Evolutionary conservation across 2,888 invertebrate species (phyloP).

Genomic region (Ormyrus labotus): DNA sequence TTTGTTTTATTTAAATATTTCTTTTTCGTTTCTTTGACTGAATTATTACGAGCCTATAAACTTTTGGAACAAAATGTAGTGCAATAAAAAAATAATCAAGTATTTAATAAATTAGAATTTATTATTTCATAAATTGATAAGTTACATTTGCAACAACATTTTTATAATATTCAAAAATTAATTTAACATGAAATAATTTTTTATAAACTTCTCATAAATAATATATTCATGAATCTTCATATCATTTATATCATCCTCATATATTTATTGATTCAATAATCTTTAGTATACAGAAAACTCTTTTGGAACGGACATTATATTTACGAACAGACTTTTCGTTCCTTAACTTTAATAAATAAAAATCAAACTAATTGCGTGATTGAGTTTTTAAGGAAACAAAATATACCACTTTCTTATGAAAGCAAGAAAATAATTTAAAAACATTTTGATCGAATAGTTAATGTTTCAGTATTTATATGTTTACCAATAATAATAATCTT

Average conservation of each 20-base stretch:
- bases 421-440: not conserved
- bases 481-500: not conserved
- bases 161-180: not conserved
- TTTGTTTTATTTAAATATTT: too few relatives aligned
- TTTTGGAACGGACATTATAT: conserved; percentile 38
- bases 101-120: conserved; percentile 33
- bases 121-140: conserved; percentile 31
- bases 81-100: not conserved
- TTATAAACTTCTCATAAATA: conserved; percentile 44
- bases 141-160: conserved; percentile 44
- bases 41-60: too few relatives aligned
- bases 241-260: conserved; percentile 7
- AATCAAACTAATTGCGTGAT: conserved; percentile 32
- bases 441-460: not conserved
- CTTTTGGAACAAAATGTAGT: too few relatives aligned
- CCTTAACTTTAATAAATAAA: conserved; percentile 35
- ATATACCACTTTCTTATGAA: not conserved
- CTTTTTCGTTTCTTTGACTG: too few relatives aligned
- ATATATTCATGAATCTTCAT: conserved; percentile 26
- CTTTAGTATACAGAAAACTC: conserved; percentile 31
- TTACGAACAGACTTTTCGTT: conserved; percentile 14
- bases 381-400: conserved; percentile 34
- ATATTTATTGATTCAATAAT: conserved; percentile 39
- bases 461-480: not conserved
- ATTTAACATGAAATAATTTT: conserved; percentile 35